These are phyloP conservation scores for Rhea americana DNA, from an alignment of 2,113 vertebrate genomes.

Conservation along the genomic window DNA sequence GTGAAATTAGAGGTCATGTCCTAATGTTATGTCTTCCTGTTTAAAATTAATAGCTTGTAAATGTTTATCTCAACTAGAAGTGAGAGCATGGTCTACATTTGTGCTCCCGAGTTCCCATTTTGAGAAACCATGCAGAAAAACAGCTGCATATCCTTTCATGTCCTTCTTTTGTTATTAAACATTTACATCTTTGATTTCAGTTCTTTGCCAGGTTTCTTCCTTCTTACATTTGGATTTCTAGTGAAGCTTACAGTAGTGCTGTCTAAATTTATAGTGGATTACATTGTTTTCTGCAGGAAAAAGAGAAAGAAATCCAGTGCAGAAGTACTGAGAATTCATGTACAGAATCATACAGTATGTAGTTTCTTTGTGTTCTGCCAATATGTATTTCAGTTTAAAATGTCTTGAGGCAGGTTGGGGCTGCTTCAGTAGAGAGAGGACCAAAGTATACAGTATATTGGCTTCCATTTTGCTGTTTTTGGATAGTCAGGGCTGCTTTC, in stretches of 20 bases:
- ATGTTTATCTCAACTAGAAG: slow-evolving; percentile 48
- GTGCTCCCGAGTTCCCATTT: background rate
- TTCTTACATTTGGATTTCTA: background rate
- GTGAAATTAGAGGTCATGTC: background rate
- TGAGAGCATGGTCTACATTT: background rate
- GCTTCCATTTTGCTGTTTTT: slow-evolving; percentile 57
- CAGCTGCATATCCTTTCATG: slow-evolving; percentile 14
- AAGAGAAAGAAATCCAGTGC: background rate
- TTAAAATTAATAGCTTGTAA: slow-evolving; percentile 39
- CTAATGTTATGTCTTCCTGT: slow-evolving; percentile 1
- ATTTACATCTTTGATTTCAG: background rate
- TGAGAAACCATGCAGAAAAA: background rate
- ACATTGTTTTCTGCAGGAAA: slow-evolving; percentile 4
- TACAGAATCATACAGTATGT: background rate
- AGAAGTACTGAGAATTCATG: background rate
- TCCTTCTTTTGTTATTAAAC: background rate
- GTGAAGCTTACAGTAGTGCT: background rate
- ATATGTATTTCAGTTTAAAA: slow-evolving; percentile 16
- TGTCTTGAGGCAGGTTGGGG: slow-evolving; percentile 19
- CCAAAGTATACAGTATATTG: slow-evolving; percentile 54
- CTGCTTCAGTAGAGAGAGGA: slow-evolving; percentile 20
- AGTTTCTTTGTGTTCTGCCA: slow-evolving; percentile 58
- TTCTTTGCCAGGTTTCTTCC: background rate
- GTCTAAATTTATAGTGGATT: background rate
- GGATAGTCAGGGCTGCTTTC: slow-evolving; percentile 45